phyloP scores from a whole-genome alignment of 2,797 vertebrate species.

The Sebastes steindachneri region DNA sequence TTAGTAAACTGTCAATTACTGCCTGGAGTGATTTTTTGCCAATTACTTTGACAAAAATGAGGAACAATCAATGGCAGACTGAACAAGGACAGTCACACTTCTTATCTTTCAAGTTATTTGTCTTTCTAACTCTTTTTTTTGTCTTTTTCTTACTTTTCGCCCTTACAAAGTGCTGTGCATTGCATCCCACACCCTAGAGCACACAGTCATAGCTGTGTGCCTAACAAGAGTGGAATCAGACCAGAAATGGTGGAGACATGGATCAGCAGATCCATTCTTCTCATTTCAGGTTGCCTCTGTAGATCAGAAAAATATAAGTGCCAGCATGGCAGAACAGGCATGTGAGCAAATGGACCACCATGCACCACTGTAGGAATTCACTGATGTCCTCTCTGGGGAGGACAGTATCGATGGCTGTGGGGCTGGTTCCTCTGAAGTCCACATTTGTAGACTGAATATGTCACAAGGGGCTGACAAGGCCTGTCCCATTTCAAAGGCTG shows the following conservation, averaged over 20 bases:
- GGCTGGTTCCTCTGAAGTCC: conserved; percentile 6
- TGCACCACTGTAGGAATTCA: neutral
- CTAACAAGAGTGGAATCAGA: conserved; percentile 2
- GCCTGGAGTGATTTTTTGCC: neutral
- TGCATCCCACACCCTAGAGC: neutral
- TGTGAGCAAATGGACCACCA: conserved; percentile 8
- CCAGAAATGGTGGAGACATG: neutral
- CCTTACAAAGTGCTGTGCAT: neutral
- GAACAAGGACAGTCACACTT: neutral
- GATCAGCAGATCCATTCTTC: conserved; percentile 8
- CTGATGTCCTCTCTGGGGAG: neutral
- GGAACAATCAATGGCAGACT: neutral
- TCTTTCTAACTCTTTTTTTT: neutral
- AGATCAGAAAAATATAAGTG: conserved; percentile 14
- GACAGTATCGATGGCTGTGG: neutral
- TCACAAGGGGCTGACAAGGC: conserved; percentile 10
- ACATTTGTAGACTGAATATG: conserved; percentile 7
- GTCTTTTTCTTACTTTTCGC: neutral
- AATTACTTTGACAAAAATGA: neutral
- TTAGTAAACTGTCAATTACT: neutral
- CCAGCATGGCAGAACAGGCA: neutral
- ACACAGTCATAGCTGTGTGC: neutral
- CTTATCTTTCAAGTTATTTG: neutral
- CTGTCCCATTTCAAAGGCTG: conserved; percentile 13
- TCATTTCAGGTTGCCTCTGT: conserved; percentile 11